Evolutionary conservation across 1,140 invertebrate species (phyloP).

Genomic region (Drosophila tani): DNA sequence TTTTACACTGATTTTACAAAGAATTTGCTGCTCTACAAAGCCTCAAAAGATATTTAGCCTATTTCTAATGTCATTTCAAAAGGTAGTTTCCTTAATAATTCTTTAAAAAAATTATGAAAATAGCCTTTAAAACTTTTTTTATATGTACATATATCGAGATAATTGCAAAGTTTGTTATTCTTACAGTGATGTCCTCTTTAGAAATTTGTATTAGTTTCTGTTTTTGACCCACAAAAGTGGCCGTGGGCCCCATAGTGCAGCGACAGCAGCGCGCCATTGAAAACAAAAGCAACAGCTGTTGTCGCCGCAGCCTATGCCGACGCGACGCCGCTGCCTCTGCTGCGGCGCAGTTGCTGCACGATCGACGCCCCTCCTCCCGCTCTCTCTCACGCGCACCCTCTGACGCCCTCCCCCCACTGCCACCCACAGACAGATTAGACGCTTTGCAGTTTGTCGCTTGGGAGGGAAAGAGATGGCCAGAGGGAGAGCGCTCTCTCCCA

Average conservation of each 20-base stretch:
- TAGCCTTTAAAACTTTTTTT: too few species aligned
- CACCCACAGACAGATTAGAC: slow-evolving; percentile 32
- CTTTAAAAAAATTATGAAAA: too few species aligned
- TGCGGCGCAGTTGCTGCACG: slow-evolving; percentile 32
- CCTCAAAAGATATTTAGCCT: too few species aligned
- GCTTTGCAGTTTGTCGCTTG: slow-evolving; percentile 32
- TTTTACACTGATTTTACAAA: too few species aligned
- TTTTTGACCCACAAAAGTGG: not conserved
- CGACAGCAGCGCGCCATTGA: slow-evolving; percentile 43
- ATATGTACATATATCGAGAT: too few species aligned
- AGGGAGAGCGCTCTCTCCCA: slow-evolving; percentile 19
- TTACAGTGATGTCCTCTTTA: not conserved
- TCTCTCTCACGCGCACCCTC: slow-evolving; percentile 1
- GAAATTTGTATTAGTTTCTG: not conserved
- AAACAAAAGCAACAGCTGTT: slow-evolving; percentile 63
- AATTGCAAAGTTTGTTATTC: too few species aligned
- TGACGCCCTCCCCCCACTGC: slow-evolving; percentile 7
- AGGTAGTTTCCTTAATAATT: too few species aligned
- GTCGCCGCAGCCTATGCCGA: slow-evolving; percentile 13
- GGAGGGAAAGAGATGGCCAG: slow-evolving; percentile 8
- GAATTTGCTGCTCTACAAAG: too few species aligned
- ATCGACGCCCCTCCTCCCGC: slow-evolving; percentile 14
- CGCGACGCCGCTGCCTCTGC: slow-evolving; percentile 10
- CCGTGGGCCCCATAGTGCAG: slow-evolving; percentile 5
- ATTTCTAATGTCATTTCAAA: too few species aligned